Percentiles rank a stretch among this genome's conserved stretches.
phyloP scores from a whole-genome alignment of 2,888 invertebrate genomes.

The Eulithis testata region DNA sequence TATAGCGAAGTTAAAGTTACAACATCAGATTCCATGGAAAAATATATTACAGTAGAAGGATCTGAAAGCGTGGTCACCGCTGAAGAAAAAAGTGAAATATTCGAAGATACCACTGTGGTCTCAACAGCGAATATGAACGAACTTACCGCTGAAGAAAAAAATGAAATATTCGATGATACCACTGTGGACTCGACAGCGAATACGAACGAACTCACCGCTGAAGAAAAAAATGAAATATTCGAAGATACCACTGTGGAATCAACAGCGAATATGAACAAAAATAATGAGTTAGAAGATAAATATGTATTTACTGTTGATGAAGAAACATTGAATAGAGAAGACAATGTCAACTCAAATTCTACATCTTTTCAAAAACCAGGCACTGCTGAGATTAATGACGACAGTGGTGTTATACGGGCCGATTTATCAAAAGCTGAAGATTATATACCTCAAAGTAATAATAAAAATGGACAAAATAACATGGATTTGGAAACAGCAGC shows the following conservation, averaged over 20 bases:
- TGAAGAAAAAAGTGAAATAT: neutral
- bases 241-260: neutral
- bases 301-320: neutral
- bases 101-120: neutral
- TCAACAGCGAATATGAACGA: neutral
- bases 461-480: conserved; percentile 45
- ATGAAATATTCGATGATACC: neutral
- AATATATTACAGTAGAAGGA: neutral
- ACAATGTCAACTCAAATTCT: conserved; percentile 21
- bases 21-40: conserved; percentile 2
- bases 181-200: neutral
- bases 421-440: conserved; percentile 39
- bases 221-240: neutral
- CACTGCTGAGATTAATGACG: conserved; percentile 38
- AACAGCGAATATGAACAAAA: neutral
- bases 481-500: conserved; percentile 83
- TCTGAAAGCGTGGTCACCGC: neutral
- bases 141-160: neutral
- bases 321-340: conserved; percentile 12
- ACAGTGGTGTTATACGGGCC: conserved; percentile 36
- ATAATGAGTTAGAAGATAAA: neutral
- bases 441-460: conserved; percentile 23
- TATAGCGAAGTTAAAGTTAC: neutral
- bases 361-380: conserved; percentile 25
- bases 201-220: neutral